Conservation (phyloP, 2,797 vertebrate genomes). For the Arrhamphus sclerolepis region DNA sequence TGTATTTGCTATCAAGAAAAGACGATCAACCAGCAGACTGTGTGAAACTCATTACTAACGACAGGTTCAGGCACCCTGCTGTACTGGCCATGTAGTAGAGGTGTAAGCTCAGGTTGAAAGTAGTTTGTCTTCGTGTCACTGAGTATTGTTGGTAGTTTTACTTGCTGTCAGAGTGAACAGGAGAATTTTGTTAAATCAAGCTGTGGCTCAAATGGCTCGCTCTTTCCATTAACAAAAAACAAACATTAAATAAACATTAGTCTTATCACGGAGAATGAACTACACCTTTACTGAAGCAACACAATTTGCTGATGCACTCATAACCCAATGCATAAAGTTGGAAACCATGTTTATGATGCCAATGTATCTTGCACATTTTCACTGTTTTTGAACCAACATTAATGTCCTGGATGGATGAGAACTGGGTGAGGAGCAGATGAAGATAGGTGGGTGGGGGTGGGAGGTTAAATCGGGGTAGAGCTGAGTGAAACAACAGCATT, state of each 20-base stretch:
- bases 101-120: conserved; percentile 27
- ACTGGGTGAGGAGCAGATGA: conserved; percentile 6
- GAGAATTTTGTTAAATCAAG: conserved; percentile 1
- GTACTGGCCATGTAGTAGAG: conserved; percentile 33
- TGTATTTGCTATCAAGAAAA: conserved; percentile 34
- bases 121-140: conserved; percentile 43
- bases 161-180: conserved; percentile 9
- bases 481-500: conserved; percentile 67
- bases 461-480: conserved; percentile 43
- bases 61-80: conserved; percentile 36
- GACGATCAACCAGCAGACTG: conserved; percentile 16
- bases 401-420: conserved; percentile 34
- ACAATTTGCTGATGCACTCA: conserved; percentile 24
- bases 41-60: conserved; percentile 31
- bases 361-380: conserved; percentile 9
- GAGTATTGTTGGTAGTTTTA: conserved; percentile 22
- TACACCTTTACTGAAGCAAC: conserved; percentile 16
- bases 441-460: not conserved
- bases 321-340: conserved; percentile 22
- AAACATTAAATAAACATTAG: conserved; percentile 19
- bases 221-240: not conserved
- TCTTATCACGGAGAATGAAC: conserved; percentile 14
- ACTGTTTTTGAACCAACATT: conserved; percentile 37
- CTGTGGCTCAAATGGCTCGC: conserved; percentile 6
- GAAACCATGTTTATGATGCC: conserved; percentile 11